Conservation (phyloP, 2,113 vertebrate genomes). For the Thunnus thynnus region DNA sequence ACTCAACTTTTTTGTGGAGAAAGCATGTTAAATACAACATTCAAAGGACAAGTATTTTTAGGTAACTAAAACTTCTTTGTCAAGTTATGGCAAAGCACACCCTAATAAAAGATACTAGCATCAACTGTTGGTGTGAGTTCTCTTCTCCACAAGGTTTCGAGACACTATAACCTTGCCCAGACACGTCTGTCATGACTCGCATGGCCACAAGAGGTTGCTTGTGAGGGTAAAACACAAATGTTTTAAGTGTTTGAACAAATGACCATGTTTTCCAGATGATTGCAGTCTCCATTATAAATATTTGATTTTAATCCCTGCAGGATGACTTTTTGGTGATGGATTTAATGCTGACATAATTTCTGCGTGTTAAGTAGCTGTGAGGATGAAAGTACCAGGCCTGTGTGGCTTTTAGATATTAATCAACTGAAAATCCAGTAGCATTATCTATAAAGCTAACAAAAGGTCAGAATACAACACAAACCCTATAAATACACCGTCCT, state of each 20-base stretch:
- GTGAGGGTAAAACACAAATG: background rate
- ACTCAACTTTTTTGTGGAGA: too few species aligned
- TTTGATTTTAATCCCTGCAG: background rate
- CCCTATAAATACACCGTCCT: constrained; percentile 77
- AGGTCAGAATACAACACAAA: constrained; percentile 76
- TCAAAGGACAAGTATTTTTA: too few species aligned
- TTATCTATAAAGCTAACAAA: constrained; percentile 70
- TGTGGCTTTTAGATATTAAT: constrained; percentile 58
- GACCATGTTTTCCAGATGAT: background rate
- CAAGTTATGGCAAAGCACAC: too few species aligned
- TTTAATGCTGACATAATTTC: background rate
- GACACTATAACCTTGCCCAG: too few species aligned
- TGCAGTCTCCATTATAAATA: background rate
- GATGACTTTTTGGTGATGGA: background rate
- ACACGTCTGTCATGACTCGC: background rate
- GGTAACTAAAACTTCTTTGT: too few species aligned
- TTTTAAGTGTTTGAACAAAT: background rate
- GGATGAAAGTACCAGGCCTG: constrained; percentile 7
- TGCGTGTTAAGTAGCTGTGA: background rate
- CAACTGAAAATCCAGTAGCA: constrained; percentile 63
- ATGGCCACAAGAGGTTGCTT: background rate
- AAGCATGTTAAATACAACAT: too few species aligned
- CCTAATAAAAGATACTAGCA: too few species aligned
- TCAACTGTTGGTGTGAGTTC: too few species aligned
- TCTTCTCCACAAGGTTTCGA: too few species aligned